phyloP scores from a whole-genome alignment of 2,113 vertebrate species.

The Psilopsiagon aymara region DNA sequence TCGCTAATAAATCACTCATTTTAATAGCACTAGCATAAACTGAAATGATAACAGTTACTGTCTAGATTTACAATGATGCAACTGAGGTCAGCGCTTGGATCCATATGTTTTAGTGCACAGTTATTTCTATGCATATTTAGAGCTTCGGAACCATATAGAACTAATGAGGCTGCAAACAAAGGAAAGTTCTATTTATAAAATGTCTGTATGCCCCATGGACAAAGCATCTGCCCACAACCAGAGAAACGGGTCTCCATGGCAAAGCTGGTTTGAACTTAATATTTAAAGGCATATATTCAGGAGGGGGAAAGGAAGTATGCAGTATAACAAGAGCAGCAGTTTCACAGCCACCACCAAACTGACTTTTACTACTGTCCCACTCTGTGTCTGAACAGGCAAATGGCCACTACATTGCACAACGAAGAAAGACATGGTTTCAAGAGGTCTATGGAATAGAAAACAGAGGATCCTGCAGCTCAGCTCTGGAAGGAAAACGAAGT shows the following conservation, averaged over 20 bases:
- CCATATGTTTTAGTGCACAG: neutral
- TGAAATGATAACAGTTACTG: neutral
- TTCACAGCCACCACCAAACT: neutral
- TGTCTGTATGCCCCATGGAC: neutral
- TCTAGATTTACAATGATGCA: neutral
- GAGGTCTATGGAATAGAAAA: neutral
- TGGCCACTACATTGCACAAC: neutral
- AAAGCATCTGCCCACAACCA: neutral
- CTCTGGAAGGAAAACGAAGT: neutral
- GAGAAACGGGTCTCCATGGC: fast-evolving
- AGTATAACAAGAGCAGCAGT: neutral
- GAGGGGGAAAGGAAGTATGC: neutral
- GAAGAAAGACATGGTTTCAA: neutral
- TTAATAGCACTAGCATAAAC: neutral
- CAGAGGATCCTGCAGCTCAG: neutral
- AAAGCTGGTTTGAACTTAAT: neutral
- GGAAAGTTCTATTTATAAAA: neutral
- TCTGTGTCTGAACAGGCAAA: neutral
- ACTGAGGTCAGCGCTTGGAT: neutral
- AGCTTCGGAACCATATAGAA: neutral
- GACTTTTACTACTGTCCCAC: neutral
- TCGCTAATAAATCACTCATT: constrained; percentile 14
- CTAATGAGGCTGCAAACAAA: neutral
- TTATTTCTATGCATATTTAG: neutral
- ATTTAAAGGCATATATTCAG: neutral